Evolutionary conservation across 2,888 invertebrate species (phyloP).

Genomic region (Eudemis profundana): DNA sequence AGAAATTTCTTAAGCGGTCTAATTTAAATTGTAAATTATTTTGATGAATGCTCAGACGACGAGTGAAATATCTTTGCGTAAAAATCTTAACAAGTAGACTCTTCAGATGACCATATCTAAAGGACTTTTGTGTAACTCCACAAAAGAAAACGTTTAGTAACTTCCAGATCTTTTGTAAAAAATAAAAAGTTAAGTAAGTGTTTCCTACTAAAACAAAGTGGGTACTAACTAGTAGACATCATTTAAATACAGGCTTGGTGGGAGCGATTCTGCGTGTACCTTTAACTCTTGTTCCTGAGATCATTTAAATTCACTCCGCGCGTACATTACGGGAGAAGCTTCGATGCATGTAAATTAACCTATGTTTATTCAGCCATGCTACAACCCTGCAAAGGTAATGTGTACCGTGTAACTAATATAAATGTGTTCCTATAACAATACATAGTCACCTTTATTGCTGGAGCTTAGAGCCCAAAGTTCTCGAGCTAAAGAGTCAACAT

Average conservation of each 20-base stretch:
- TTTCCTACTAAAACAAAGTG: not conserved
- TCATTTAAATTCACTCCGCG: slow-evolving; percentile 78
- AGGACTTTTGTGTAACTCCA: slow-evolving; percentile 4
- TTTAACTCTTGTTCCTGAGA: slow-evolving; percentile 67
- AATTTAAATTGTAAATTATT: slow-evolving; percentile 39
- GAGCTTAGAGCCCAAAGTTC: slow-evolving; percentile 58
- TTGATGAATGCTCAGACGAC: slow-evolving; percentile 17
- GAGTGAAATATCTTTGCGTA: slow-evolving; percentile 7
- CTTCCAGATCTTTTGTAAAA: not conserved
- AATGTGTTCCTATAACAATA: slow-evolving; percentile 46
- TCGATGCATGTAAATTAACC: slow-evolving; percentile 82
- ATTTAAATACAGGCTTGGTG: slow-evolving; percentile 45
- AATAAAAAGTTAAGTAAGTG: slow-evolving; percentile 3
- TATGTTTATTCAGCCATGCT: slow-evolving; percentile 81
- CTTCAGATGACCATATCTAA: slow-evolving; percentile 6
- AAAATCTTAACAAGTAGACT: slow-evolving; percentile 15
- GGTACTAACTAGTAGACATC: no score
- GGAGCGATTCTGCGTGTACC: slow-evolving; percentile 60
- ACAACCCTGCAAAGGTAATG: slow-evolving; percentile 80
- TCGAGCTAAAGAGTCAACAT: slow-evolving; percentile 50
- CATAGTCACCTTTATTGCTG: slow-evolving; percentile 52
- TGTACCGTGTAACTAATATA: slow-evolving; percentile 57
- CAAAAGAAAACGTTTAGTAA: slow-evolving; percentile 14
- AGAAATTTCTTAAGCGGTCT: slow-evolving; percentile 11
- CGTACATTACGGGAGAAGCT: slow-evolving; percentile 81